These are phyloP conservation scores for Salvelinus alpinus DNA, from an alignment of 2,113 vertebrate genomes.

Conservation along the genomic window DNA sequence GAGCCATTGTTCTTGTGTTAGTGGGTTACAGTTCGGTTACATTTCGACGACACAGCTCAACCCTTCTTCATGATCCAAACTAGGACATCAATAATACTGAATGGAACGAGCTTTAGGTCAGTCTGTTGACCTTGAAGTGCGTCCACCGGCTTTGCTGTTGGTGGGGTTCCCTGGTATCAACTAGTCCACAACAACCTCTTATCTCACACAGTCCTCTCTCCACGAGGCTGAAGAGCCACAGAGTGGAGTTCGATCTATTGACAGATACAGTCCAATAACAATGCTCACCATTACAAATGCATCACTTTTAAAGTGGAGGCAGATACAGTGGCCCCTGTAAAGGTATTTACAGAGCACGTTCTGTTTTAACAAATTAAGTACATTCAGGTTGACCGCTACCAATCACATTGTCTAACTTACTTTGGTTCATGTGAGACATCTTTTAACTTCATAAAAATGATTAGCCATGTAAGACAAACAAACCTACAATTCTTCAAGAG, in stretches of 20 bases:
- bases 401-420: slow-evolving; percentile 40
- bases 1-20: slow-evolving; percentile 32
- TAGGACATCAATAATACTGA: background rate
- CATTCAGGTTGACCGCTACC: slow-evolving; percentile 53
- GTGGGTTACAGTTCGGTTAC: slow-evolving; percentile 27
- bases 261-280: background rate
- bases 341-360: no score
- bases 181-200: background rate
- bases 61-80: background rate
- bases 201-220: background rate
- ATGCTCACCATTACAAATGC: background rate
- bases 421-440: slow-evolving; percentile 70
- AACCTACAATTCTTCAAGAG: slow-evolving; percentile 15
- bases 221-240: background rate
- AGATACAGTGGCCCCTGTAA: background rate
- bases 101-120: background rate
- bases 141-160: background rate
- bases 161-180: background rate
- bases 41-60: slow-evolving; percentile 20
- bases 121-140: background rate
- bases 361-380: slow-evolving; percentile 37
- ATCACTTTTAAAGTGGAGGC: background rate
- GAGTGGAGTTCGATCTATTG: background rate
- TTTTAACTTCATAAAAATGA: slow-evolving; percentile 42
- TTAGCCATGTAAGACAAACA: slow-evolving; percentile 8